Percentiles rank a stretch among this genome's conserved stretches.
Conservation (phyloP, 2,797 vertebrate genomes). For the Bovichtus diacanthus region DNA sequence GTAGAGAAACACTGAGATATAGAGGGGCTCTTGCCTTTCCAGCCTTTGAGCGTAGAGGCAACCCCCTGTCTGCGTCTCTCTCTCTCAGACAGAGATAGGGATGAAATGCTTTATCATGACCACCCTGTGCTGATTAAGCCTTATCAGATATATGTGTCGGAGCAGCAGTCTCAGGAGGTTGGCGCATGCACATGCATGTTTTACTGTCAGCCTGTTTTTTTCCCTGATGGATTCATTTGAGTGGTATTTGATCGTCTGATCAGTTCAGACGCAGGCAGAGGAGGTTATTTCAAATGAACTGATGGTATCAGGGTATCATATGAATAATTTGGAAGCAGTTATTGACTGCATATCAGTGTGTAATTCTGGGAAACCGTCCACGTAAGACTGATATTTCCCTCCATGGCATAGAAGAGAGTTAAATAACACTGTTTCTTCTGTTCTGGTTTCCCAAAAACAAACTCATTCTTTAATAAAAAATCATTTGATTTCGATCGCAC, state of each 20-base stretch:
- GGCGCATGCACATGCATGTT: constrained; percentile 67
- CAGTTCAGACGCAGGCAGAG: constrained; percentile 14
- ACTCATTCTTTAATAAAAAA: background rate
- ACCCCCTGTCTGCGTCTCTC: constrained; percentile 18
- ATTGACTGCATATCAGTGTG: background rate
- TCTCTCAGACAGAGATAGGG: constrained; percentile 70
- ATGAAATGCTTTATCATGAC: constrained; percentile 84
- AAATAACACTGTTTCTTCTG: background rate
- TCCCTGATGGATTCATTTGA: constrained; percentile 53
- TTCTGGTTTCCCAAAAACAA: background rate
- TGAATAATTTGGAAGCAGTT: constrained; percentile 8
- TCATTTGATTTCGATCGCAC: too few relatives aligned
- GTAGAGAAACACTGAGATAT: constrained; percentile 37
- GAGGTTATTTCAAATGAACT: constrained; percentile 50
- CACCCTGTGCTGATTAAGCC: constrained; percentile 79
- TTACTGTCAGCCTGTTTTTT: constrained; percentile 50
- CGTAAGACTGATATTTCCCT: background rate
- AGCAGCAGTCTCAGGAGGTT: constrained; percentile 70
- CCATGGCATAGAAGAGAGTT: background rate
- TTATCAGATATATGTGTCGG: constrained; percentile 77
- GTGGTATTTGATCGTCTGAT: constrained; percentile 47
- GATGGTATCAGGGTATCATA: constrained; percentile 31
- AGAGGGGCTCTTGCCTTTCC: constrained; percentile 37
- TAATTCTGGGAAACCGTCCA: constrained; percentile 25
- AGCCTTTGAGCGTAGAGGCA: constrained; percentile 49